Evolutionary conservation across 1,140 invertebrate genomes (phyloP).

Genomic region (Orius insidiosus): DNA sequence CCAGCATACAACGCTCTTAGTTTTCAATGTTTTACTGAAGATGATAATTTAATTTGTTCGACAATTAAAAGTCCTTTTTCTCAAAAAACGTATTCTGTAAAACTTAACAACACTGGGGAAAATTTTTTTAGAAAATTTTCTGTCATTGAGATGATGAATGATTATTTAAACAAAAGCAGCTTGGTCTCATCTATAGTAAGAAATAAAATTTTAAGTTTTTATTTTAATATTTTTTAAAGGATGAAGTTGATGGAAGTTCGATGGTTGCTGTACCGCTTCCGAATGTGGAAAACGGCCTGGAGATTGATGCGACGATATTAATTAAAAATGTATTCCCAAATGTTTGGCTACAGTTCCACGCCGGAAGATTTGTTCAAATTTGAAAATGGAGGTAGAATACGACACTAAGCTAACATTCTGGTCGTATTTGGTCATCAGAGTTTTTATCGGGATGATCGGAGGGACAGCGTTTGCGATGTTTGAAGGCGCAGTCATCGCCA

Average conservation of each 20-base stretch:
- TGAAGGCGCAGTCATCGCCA: constrained; percentile 63
- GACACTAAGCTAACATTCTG: constrained; percentile 53
- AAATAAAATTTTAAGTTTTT: too few species aligned
- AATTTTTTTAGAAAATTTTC: too few species aligned
- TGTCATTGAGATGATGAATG: too few species aligned
- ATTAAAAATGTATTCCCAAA: constrained; percentile 25
- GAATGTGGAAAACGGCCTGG: constrained; percentile 20
- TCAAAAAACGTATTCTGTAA: too few species aligned
- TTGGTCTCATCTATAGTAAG: too few species aligned
- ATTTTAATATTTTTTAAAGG: constrained; percentile 4
- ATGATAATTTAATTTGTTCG: too few species aligned
- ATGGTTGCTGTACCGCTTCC: constrained; percentile 23
- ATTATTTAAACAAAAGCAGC: too few species aligned
- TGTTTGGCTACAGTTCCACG: constrained; percentile 39
- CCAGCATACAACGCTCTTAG: constrained; percentile 25
- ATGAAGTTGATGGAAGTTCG: constrained; percentile 21
- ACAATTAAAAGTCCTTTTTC: too few species aligned
- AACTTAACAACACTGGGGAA: too few species aligned
- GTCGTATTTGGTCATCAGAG: constrained; percentile 51
- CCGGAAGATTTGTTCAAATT: constrained; percentile 39
- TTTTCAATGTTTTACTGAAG: too few species aligned
- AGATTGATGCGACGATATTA: constrained; percentile 20
- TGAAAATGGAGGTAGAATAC: constrained; percentile 35
- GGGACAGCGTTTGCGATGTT: constrained; percentile 66
- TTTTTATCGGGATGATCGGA: constrained; percentile 40